phyloP scores from a whole-genome alignment of 2,113 vertebrate species.

The Hippopotamus amphibius region DNA sequence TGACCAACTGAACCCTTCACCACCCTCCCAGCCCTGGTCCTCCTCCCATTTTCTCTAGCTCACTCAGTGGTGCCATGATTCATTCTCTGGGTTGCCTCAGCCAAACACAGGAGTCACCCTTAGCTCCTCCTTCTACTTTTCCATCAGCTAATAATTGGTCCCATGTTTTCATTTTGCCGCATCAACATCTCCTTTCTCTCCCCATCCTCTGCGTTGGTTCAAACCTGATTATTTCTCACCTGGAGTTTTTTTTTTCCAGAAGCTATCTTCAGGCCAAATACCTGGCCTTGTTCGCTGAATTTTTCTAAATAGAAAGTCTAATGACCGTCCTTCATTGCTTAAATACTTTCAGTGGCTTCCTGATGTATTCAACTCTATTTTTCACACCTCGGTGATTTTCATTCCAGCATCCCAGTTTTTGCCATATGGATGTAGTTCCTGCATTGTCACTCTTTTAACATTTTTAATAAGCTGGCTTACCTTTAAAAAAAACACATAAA shows the following conservation, averaged over 20 bases:
- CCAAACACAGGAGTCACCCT: not conserved
- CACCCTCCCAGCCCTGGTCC: not conserved
- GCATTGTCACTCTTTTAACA: not conserved
- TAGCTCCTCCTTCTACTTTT: not conserved
- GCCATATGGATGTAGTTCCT: not conserved
- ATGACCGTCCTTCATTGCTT: not conserved
- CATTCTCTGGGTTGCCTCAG: not conserved
- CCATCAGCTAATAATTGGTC: not conserved
- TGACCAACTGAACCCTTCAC: not conserved
- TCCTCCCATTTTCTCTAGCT: not conserved
- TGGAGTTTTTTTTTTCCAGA: not conserved
- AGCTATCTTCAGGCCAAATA: not conserved
- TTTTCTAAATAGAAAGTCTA: not conserved
- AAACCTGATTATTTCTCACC: not conserved
- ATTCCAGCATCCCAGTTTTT: not conserved
- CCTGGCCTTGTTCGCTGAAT: not conserved
- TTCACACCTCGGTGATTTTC: slow-evolving; percentile 23
- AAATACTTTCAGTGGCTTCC: not conserved
- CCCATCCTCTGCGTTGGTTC: not conserved
- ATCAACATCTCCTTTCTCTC: not conserved
- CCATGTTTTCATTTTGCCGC: not conserved
- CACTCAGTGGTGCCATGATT: not conserved
- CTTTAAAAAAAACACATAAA: not conserved
- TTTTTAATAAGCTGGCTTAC: not conserved
- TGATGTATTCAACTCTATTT: not conserved